Conservation (phyloP, 2,888 invertebrate genomes). For the Scaptodrosophila latifasciaeformis region DNA sequence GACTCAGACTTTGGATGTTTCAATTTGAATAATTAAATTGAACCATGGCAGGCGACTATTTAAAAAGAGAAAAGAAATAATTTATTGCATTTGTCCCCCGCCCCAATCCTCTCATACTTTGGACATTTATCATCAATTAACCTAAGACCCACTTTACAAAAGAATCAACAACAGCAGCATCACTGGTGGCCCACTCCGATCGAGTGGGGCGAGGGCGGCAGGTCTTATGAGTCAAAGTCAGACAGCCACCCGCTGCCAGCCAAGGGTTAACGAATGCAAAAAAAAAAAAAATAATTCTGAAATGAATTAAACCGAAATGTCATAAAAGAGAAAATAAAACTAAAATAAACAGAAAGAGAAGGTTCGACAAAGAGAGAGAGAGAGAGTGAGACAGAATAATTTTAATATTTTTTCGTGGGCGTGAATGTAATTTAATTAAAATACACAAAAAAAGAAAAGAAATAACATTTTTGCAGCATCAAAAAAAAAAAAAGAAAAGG, state of each 20-base stretch:
- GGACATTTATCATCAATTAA: conserved; percentile 58
- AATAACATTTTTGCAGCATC: conserved; percentile 19
- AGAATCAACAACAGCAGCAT: conserved; percentile 36
- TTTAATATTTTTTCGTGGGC: too few species aligned
- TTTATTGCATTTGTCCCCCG: too few species aligned
- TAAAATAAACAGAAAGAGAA: too few species aligned
- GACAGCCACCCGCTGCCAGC: conserved; percentile 19
- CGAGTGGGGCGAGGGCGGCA: conserved; percentile 2
- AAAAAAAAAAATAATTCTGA: conserved; percentile 27
- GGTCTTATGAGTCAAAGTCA: conserved; percentile 34
- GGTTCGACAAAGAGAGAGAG: too few species aligned
- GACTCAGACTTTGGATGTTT: neutral
- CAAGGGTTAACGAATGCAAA: conserved; percentile 3
- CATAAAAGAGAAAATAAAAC: too few species aligned
- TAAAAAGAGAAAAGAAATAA: too few species aligned
- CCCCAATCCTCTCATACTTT: neutral
- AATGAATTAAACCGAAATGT: too few species aligned
- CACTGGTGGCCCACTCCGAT: too few species aligned
- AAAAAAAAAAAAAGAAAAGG: conserved; percentile 2
- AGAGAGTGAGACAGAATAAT: too few species aligned
- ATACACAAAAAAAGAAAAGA: conserved; percentile 14
- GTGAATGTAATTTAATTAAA: too few species aligned
- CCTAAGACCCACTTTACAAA: conserved; percentile 42
- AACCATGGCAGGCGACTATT: too few species aligned
- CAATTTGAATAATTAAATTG: neutral